Conservation (phyloP, 2,113 vertebrate genomes). For the Bambusicola thoracicus region DNA sequence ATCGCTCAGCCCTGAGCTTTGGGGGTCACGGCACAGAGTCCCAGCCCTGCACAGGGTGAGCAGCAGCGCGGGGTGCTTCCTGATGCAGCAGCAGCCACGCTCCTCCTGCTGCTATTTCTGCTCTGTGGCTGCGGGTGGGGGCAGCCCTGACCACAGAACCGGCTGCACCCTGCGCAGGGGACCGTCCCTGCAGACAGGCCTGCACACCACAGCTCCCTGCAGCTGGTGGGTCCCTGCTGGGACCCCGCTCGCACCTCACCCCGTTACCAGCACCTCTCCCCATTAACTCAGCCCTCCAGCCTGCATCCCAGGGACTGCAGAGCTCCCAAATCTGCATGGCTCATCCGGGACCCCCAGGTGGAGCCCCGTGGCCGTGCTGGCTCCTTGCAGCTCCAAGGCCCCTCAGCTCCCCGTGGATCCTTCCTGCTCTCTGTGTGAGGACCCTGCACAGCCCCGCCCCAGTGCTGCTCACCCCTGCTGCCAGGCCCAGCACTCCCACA, state of each 20-base stretch:
- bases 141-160: not conserved
- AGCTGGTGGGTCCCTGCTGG: no score
- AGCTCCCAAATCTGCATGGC: not conserved
- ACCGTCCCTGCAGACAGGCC: not conserved
- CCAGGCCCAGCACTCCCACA: not conserved
- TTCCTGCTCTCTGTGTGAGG: fast-evolving
- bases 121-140: not conserved
- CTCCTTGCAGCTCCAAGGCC: fast-evolving
- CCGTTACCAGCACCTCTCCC: no score
- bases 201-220: fast-evolving
- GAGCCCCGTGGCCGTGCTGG: not conserved
- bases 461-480: fast-evolving
- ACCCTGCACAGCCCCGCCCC: not conserved
- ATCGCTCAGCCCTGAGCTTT: fast-evolving
- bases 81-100: not conserved
- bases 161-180: fast-evolving
- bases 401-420: fast-evolving
- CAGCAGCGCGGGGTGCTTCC: not conserved
- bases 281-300: not conserved
- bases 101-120: not conserved
- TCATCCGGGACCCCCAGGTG: fast-evolving
- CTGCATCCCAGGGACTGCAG: not conserved
- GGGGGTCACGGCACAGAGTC: not conserved
- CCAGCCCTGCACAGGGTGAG: not conserved
- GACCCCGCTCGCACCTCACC: not conserved